These are phyloP conservation scores for Listronotus oregonensis DNA, from an alignment of 1,140 invertebrate species.

Conservation along the genomic window DNA sequence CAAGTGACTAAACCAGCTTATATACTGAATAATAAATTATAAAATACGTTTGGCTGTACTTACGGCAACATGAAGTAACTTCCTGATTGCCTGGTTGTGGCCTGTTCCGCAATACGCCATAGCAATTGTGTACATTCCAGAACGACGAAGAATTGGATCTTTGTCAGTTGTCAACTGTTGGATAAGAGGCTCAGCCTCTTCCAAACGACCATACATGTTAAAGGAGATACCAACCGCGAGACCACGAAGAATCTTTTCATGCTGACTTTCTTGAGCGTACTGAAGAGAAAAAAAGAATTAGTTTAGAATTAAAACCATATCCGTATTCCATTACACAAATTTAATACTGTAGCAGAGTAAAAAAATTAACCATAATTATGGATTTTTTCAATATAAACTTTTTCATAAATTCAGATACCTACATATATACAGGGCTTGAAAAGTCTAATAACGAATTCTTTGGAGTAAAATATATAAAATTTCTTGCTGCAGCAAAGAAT, in stretches of 20 bases:
- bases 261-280: conserved; percentile 83
- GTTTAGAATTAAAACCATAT: neutral
- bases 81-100: conserved; percentile 94
- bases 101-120: conserved; percentile 99
- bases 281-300: conserved; percentile 41
- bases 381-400: too few relatives aligned
- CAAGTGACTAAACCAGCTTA: too few relatives aligned
- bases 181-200: conserved; percentile 95
- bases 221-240: conserved; percentile 94
- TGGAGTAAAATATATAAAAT: too few relatives aligned
- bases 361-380: too few relatives aligned
- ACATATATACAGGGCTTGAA: too few relatives aligned
- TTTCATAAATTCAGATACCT: too few relatives aligned
- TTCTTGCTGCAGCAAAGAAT: too few relatives aligned
- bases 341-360: too few relatives aligned
- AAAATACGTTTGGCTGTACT: too few relatives aligned
- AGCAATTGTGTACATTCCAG: conserved; percentile 96
- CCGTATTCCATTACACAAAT: too few relatives aligned
- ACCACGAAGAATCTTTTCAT: conserved; percentile 97
- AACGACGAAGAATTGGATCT: conserved; percentile 85
- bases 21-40: too few relatives aligned
- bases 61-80: conserved; percentile 93
- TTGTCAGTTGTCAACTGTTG: conserved; percentile 83
- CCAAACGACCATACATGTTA: conserved; percentile 94
- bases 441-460: too few relatives aligned